phyloP scores from a whole-genome alignment of 2,888 invertebrate genomes.

The Cheilosia soror region DNA sequence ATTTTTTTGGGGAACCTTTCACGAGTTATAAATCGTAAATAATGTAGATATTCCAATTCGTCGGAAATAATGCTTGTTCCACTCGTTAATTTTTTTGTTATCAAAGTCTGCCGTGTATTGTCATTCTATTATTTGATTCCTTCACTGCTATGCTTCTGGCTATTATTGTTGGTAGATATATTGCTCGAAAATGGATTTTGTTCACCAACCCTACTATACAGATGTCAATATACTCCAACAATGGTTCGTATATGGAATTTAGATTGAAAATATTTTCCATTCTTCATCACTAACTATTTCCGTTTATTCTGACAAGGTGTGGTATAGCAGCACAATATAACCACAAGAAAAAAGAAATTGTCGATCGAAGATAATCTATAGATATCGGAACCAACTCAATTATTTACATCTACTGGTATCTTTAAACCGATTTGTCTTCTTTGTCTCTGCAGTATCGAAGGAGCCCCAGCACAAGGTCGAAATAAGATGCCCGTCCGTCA shows the following conservation, averaged over 20 bases:
- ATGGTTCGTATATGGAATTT: neutral
- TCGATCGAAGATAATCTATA: conserved; percentile 42
- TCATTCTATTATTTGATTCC: no score
- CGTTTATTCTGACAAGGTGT: conserved; percentile 9
- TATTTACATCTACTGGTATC: conserved; percentile 34
- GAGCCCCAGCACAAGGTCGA: conserved; percentile 7
- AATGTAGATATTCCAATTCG: no score
- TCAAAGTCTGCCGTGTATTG: no score
- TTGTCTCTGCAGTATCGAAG: conserved; percentile 22
- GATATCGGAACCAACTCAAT: conserved; percentile 47
- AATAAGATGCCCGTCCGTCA: conserved; percentile 7
- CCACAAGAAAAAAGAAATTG: neutral
- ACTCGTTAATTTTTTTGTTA: no score
- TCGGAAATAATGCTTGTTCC: no score
- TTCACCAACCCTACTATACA: neutral
- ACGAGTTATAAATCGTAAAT: no score
- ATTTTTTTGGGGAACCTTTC: no score
- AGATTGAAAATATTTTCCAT: conserved; percentile 1
- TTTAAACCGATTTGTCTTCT: conserved; percentile 35
- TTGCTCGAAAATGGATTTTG: neutral
- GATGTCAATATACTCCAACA: neutral
- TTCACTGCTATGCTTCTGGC: no score
- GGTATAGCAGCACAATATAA: neutral
- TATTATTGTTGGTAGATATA: no score
- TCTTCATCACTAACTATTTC: conserved; percentile 18